phyloP scores from a whole-genome alignment of 2,113 vertebrate species.

The Sigmodon hispidus region DNA sequence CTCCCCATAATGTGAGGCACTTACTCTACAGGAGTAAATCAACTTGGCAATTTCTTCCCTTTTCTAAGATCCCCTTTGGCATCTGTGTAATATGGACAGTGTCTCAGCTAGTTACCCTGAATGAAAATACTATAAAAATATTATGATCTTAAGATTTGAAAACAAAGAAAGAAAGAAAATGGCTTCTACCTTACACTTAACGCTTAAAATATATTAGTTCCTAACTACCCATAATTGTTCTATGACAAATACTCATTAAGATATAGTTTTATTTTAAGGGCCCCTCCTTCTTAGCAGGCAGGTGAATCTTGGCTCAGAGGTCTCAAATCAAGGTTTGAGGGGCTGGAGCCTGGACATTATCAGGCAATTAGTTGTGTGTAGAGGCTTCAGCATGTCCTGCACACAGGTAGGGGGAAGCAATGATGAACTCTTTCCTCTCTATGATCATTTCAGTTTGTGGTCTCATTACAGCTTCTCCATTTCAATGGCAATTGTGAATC shows the following conservation, averaged over 20 bases:
- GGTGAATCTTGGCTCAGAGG: neutral
- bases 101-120: neutral
- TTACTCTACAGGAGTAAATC: neutral
- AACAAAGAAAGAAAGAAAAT: neutral
- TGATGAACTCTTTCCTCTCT: neutral
- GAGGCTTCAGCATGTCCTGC: too few relatives aligned
- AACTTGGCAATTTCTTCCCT: neutral
- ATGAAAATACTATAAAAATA: neutral
- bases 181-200: neutral
- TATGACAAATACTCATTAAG: neutral
- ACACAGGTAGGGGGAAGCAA: neutral
- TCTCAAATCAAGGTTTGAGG: neutral
- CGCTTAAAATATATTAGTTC: conserved; percentile 20
- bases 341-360: neutral
- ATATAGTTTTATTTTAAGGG: conserved; percentile 22
- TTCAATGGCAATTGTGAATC: neutral
- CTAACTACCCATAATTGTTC: neutral
- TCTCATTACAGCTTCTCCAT: neutral
- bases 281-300: neutral
- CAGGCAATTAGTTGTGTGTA: neutral
- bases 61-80: neutral
- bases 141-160: neutral
- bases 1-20: neutral
- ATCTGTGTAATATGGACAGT: neutral
- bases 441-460: neutral